Evolutionary conservation across 1,140 invertebrate species (phyloP).

Genomic region (Apis mellifera): Amel_HAv3.1 CM009940.2:3420001-3420500

Average conservation of each 20-base stretch:
- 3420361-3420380: too few species aligned
- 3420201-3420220: neutral
- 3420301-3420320: neutral
- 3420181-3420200: neutral
- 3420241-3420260: neutral
- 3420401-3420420: neutral
- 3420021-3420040: too few species aligned
- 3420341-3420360: neutral
- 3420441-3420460: too few species aligned
- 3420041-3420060: neutral
- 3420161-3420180: neutral
- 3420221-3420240: neutral
- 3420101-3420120: neutral
- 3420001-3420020: neutral
- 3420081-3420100: neutral
- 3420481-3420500: too few species aligned
- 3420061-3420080: too few species aligned
- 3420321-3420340: conserved; percentile 17
- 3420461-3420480: too few species aligned
- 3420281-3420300: neutral
- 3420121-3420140: neutral
- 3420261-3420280: too few species aligned
- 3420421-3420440: too few species aligned
- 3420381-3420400: neutral
- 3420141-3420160: neutral